Evolutionary conservation across 2,888 invertebrate species (phyloP), one percentile per base, ranked within the genome.

Genomic region (Phaedon cochleariae): DNA sequence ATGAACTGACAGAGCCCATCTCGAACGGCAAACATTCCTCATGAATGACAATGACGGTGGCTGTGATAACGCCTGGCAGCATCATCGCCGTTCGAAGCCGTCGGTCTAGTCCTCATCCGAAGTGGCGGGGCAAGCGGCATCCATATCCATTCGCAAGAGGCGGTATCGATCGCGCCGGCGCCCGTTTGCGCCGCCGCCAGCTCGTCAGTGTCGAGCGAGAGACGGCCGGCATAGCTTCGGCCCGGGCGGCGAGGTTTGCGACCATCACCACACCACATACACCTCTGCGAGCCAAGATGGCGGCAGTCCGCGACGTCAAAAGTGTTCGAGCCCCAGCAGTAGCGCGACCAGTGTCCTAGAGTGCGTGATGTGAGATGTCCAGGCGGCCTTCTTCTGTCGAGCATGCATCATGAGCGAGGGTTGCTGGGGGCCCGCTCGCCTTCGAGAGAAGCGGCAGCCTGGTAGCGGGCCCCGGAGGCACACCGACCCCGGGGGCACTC

Each of bases 361-460:
- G 73, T 72, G 75, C 86, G 83, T 86, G 87, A 87, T 69, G 87
- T 86, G 80, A 87, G 87, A 81, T 78, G 78, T 76, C 68, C 66
- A 74, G 87, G 74, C 70, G 71, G 71, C 75, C 74, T 75, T 72
- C 65, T 51, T 37, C 37, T 29, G 77, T 76, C 76, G 79, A 81
- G 78, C 78, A 79, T 80, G 81, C 80, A 82, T 79, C 81, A 83
- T 82, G 82, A 82, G 79, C 80, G 80, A 80, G 81, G 81, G 79
- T 79, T 75, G 76, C 73, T 74, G 77, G 79, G 79, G 79, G 77
- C 76, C 75, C 77, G 76, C 75, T 70, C 67, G 74, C 71, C 64
- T 71, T 68, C 31, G 17, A 29, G 9, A 31, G 17, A 10, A 22
- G 5, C 73, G 76, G 76, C 80, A 75, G 82, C 86, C 86, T 85